Evolutionary conservation across 2,888 invertebrate genomes (phyloP), one percentile per base, ranked within the genome.

Genomic region (Tiliacea aurago): DNA sequence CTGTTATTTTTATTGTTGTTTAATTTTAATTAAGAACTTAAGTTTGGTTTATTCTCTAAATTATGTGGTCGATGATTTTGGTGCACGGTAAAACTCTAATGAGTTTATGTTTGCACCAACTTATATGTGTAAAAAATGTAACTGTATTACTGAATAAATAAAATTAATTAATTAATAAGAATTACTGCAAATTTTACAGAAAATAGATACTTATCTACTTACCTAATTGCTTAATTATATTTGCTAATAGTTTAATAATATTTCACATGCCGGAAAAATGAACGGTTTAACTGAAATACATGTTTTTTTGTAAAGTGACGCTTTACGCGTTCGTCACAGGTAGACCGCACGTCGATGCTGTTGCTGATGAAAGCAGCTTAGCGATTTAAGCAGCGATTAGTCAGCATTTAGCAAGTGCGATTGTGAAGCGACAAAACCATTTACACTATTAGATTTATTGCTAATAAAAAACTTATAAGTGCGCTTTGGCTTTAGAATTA

Each of bases 391-490:
- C 84, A 81, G 87, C 85, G 88, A 91, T 80, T 83, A 80, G 79
- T 62, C 77, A 73, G 81, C 81, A 68, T 84, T 92, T 91, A 92
- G 88, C 87, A 81, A 84, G 82, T 85, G 85, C 86, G 84, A 89
- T 89, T 89, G 88, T 89, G 73, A 83, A 88, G 85, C 86, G 89
- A 90, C 91, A 88, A 86, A 88, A 87, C 86, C 85, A 89, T 92
- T 91, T 91, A 91, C 87, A 85, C 88, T 87, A 88, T 87, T 89
- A 93, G 91, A 94, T 94, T 94, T 94, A 94, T 94, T 82, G 90
- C 92, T 89, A 86, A 89, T 93, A 94, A 93, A 94, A 94, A 94
- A 91, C 88, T 86, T 92, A 93, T 93, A 91, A 90, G 89, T 88
- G 86, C 88, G 89, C 89, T 87, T 89, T 79, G 86, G 83, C 86